Conservation (phyloP, 1,140 invertebrate genomes). For the Babylonia areolata region DNA sequence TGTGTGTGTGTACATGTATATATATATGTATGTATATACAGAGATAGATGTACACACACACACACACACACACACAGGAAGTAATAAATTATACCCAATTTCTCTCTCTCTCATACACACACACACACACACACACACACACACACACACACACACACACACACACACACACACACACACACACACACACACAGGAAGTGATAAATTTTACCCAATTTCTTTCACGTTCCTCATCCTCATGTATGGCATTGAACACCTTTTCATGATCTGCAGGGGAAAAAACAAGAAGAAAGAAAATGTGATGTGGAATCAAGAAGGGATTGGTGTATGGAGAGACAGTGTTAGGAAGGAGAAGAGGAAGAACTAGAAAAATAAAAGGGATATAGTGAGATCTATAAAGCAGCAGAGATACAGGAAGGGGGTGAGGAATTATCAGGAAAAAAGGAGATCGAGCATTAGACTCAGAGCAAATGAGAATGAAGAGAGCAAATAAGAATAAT, state of each 20-base stretch:
- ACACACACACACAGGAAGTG: too few species aligned
- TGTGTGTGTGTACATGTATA: too few species aligned
- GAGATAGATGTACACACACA: too few species aligned
- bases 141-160: neutral
- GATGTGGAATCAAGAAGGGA: neutral
- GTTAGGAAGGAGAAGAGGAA: neutral
- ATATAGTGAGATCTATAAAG: neutral
- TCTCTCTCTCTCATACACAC: too few species aligned
- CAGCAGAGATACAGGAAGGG: neutral
- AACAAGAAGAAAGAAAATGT: neutral
- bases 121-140: neutral
- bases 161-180: conserved; percentile 1
- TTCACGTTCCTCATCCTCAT: neutral
- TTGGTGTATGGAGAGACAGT: neutral
- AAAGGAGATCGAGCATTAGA: too few species aligned
- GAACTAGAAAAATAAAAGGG: too few species aligned
- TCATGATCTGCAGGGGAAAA: neutral
- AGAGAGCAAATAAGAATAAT: neutral
- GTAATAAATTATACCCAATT: too few species aligned
- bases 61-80: too few species aligned
- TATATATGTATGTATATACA: too few species aligned
- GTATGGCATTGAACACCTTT: neutral
- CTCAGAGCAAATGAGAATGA: too few species aligned
- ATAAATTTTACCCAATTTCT: neutral
- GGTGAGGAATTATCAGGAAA: neutral